These are phyloP conservation scores for Drosophila fungiperda DNA, from an alignment of 2,888 invertebrate species.

Conservation along the genomic window DNA sequence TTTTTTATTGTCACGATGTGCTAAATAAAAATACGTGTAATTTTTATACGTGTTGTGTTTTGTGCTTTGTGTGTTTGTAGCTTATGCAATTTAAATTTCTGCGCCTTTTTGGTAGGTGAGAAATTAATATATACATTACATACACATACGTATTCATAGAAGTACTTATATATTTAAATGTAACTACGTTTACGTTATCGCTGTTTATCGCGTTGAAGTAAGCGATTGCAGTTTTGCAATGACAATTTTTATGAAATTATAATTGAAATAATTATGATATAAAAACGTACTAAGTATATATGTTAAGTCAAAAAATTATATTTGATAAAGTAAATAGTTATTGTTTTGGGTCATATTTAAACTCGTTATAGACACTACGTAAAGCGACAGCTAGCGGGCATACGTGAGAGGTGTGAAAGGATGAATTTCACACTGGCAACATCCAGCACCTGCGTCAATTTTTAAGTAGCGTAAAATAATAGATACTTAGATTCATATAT, in stretches of 20 bases:
- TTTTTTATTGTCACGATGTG: background rate
- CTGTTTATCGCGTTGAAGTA: background rate
- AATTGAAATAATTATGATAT: background rate
- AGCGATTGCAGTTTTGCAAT: background rate
- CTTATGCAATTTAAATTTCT: background rate
- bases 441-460: background rate
- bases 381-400: background rate
- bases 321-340: background rate
- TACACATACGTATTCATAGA: background rate
- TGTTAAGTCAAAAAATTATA: background rate
- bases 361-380: background rate
- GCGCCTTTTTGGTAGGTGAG: constrained; percentile 7
- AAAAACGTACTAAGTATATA: background rate
- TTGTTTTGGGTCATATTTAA: background rate
- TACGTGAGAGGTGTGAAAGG: background rate
- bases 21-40: background rate
- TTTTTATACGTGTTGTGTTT: background rate
- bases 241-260: background rate
- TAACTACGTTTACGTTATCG: background rate
- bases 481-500: background rate
- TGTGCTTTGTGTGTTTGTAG: background rate
- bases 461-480: background rate
- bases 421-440: background rate
- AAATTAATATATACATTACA: background rate
- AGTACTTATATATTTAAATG: background rate